phyloP scores from a whole-genome alignment of 2,113 vertebrate genomes.

The Rhinogobius similis region DNA sequence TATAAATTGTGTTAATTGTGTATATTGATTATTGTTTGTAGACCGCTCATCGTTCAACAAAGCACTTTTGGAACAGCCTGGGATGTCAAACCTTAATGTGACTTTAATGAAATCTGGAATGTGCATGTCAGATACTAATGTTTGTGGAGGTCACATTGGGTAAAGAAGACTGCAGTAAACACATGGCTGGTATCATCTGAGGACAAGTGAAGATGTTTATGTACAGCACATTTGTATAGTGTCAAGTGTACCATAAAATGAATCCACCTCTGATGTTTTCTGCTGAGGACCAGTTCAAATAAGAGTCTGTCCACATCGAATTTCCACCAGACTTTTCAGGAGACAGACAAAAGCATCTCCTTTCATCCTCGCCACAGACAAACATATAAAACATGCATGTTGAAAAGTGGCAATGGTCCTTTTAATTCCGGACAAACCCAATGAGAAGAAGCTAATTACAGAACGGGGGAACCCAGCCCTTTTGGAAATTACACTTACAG shows the following conservation, averaged over 20 bases:
- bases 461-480: conserved; percentile 75
- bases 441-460: conserved; percentile 78
- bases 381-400: conserved; percentile 76
- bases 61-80: conserved; percentile 1
- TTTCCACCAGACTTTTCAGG: conserved; percentile 70
- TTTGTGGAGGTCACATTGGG: conserved; percentile 1
- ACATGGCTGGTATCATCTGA: conserved; percentile 36
- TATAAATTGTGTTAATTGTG: not conserved
- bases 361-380: conserved; percentile 79
- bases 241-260: conserved; percentile 50
- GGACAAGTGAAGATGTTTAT: conserved; percentile 50
- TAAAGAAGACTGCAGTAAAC: conserved; percentile 14
- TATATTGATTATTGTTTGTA: not conserved
- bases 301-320: conserved; percentile 50
- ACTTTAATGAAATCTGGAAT: not conserved
- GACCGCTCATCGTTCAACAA: not conserved
- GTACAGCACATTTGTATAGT: conserved; percentile 50
- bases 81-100: not conserved
- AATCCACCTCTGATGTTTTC: conserved; percentile 55
- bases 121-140: not conserved
- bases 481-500: conserved; percentile 75
- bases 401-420: conserved; percentile 73
- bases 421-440: conserved; percentile 76
- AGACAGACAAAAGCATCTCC: conserved; percentile 66
- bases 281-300: conserved; percentile 66